Conservation (phyloP, 2,113 vertebrate genomes). For the Ctenomys sociabilis region DNA sequence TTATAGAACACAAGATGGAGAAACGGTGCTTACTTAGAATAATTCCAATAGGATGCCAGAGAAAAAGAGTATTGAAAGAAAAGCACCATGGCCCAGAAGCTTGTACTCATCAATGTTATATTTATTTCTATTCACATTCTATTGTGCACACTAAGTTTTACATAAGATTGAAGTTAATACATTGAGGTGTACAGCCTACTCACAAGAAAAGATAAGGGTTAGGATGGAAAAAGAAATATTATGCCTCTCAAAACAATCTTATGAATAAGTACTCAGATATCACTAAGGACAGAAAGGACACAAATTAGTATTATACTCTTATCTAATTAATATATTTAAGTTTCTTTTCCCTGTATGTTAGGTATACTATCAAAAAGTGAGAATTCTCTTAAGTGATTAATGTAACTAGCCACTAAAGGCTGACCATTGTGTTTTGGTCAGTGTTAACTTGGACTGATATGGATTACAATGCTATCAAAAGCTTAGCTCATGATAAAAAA, state of each 20-base stretch:
- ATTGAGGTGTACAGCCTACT: neutral
- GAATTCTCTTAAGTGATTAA: neutral
- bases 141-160: neutral
- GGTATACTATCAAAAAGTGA: neutral
- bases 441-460: neutral
- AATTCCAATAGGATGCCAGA: neutral
- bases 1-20: neutral
- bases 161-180: neutral
- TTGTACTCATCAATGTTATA: neutral
- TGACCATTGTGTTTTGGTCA: neutral
- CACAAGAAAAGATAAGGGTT: too few relatives aligned
- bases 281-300: neutral
- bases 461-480: neutral
- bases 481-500: neutral
- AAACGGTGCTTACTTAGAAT: neutral
- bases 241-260: neutral
- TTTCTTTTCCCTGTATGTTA: neutral
- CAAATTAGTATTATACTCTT: neutral
- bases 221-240: neutral
- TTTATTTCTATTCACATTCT: neutral
- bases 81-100: neutral
- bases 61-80: neutral
- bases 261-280: constrained; percentile 14
- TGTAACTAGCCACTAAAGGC: neutral
- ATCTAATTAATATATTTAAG: neutral